Evolutionary conservation across 2,797 vertebrate species (phyloP).

Genomic region (Eulemur mongoz): DNA sequence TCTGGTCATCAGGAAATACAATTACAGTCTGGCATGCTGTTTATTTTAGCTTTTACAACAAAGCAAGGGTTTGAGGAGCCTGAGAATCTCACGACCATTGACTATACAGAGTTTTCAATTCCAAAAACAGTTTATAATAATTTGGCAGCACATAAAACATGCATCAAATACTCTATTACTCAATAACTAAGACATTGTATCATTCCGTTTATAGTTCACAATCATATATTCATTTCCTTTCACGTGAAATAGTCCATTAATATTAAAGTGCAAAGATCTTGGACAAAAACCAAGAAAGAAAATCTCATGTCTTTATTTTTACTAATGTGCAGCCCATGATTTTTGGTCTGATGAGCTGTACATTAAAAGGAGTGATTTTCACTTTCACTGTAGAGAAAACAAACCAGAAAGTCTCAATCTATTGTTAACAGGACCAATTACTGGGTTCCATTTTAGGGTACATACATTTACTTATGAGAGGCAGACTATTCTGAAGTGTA

Average conservation of each 20-base stretch:
- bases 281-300: constrained; percentile 53
- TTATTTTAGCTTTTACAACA: constrained; percentile 80
- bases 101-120: constrained; percentile 61
- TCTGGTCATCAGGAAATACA: constrained; percentile 63
- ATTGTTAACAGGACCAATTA: neutral
- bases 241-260: constrained; percentile 41
- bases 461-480: neutral
- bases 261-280: constrained; percentile 55
- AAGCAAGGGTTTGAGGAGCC: constrained; percentile 63
- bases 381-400: constrained; percentile 22
- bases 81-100: constrained; percentile 55
- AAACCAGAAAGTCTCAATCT: constrained; percentile 38
- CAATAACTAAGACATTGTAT: constrained; percentile 17
- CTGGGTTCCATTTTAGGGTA: neutral
- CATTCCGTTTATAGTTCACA: constrained; percentile 26
- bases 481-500: constrained; percentile 13
- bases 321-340: constrained; percentile 28
- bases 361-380: neutral
- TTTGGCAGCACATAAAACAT: constrained; percentile 70
- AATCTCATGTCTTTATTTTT: neutral
- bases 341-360: constrained; percentile 40
- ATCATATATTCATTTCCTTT: constrained; percentile 19
- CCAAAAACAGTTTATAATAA: constrained; percentile 60
- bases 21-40: constrained; percentile 66
- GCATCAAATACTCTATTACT: constrained; percentile 64